Evolutionary conservation across 2,888 invertebrate species (phyloP), one percentile per base, ranked within the genome.

Genomic region (Acronicta psi): DNA sequence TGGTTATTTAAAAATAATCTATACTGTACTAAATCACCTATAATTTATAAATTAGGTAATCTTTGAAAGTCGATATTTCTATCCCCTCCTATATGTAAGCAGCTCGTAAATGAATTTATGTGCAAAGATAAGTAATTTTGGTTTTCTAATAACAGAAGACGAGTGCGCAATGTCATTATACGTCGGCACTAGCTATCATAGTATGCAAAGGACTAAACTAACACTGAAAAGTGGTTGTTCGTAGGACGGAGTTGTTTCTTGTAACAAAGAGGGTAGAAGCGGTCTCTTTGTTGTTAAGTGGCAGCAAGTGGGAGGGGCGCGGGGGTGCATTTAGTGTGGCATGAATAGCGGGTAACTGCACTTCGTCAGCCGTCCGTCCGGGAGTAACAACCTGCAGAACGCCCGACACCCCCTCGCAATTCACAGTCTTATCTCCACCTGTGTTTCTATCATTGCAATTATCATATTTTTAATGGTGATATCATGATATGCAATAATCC

Each of bases 261-360:
- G 84, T 90, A 91, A 93, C 91, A 92, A 92, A 92, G 93, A 91
- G 90, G 88, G 89, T 89, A 89, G 88, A 91, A 68, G 90, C 91
- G 89, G 88, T 91, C 89, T 92, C 92, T 93, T 92, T 93, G 92
- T 93, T 90, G 90, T 89, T 89, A 91, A 93, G 92, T 93, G 92
- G 90, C 88, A 87, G 83, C 80, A 80, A 80, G 82, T 78, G 78
- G 77, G 73, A 77, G 79, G 80, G 78, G 82, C 63, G 79, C 80
- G 76, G 86, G 88, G 89, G 84, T 86, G 89, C 89, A 87, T 90
- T 91, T 90, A 91, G 91, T 88, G 89, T 83, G 83, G 86, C 87
- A 87, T 90, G 92, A 91, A 89, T 91, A 90, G 88, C 89, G 90
- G 88, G 91, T 90, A 91, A 91, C 90, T 92, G 92, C 92, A 93